Evolutionary conservation across 2,888 invertebrate species (phyloP), one percentile per base, ranked within the genome.

Genomic region (Eupeodes latifasciatus): DNA sequence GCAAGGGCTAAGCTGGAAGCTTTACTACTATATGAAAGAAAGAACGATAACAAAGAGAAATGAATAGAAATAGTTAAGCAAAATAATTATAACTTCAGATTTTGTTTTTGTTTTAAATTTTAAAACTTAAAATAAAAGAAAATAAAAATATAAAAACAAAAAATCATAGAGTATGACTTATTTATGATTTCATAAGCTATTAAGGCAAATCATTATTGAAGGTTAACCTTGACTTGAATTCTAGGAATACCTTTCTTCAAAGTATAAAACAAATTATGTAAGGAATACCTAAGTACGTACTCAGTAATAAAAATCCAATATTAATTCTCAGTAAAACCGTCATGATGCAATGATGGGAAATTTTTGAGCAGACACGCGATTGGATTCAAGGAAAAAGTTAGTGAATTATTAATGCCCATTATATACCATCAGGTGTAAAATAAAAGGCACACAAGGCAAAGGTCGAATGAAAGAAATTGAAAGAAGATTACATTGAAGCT

Each of bases 1-100:
- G 91, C 91, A 85, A 90, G 90, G 16, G 91, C 90, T 79, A 91
- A 91, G 80, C 91, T 91, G 89, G 91, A 92, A 89, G 91, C 89
- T 82, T 89, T 90, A 89, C 78, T 79, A 85, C 71, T 79, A 62
- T 79, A 62, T 64, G 74, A 71, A 85, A 80, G 75, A 85, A 75
- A 85, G 71, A 78, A 85, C 74, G 59, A 62, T 71, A 71, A 75
- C 69, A 81, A 74, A 84, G 14, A 87, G 64, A 81, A 84, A 66
- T 62, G 55, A 76, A 76, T 47, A 62, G 51, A 74, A 27, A 84
- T 67, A 74, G 49, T 59, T 16, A 7, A 40, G 40, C 3, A 0
- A 72, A 80, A 55, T 36, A 40, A 49, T 34, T 44, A 40, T 40
- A 49, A 16, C 27, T 14, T 47, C 47, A 72, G 69, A 4, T 16